A percentile compares a stretch with the other conserved stretches of the same genome.
Evolutionary conservation across 2,797 vertebrate genomes (phyloP).

Genomic region (Cheracebus regulus): DNA sequence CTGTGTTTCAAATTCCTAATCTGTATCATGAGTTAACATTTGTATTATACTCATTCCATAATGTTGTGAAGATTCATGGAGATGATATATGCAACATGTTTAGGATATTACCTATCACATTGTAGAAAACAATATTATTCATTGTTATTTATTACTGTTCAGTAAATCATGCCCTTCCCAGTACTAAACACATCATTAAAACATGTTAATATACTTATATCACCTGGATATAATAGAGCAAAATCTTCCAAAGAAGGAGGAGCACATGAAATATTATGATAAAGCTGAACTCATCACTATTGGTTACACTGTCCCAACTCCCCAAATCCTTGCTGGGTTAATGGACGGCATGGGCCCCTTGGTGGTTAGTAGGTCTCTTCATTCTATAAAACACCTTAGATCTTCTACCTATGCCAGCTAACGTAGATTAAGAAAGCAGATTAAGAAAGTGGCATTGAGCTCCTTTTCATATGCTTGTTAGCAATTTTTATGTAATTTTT

Average conservation of each 20-base stretch:
- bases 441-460: not conserved
- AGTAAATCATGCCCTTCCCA: not conserved
- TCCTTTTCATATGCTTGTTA: not conserved
- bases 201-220: not conserved
- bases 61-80: not conserved
- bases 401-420: not conserved
- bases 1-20: constrained; percentile 5
- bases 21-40: not conserved
- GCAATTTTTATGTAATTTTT: not conserved
- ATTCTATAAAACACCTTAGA: not conserved
- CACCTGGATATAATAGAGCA: not conserved
- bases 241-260: not conserved
- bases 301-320: not conserved
- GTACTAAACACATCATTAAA: not conserved
- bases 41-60: not conserved
- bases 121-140: not conserved
- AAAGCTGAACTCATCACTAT: not conserved
- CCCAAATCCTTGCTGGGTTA: not conserved
- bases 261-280: not conserved
- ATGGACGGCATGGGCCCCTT: not conserved
- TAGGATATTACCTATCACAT: not conserved
- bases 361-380: not conserved
- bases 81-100: not conserved
- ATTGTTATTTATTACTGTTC: not conserved
- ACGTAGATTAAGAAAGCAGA: not conserved